A percentile compares a stretch with the other conserved stretches of the same genome.
Evolutionary conservation across 1,140 invertebrate genomes (phyloP).

Genomic region (Calosoma granatense): DNA sequence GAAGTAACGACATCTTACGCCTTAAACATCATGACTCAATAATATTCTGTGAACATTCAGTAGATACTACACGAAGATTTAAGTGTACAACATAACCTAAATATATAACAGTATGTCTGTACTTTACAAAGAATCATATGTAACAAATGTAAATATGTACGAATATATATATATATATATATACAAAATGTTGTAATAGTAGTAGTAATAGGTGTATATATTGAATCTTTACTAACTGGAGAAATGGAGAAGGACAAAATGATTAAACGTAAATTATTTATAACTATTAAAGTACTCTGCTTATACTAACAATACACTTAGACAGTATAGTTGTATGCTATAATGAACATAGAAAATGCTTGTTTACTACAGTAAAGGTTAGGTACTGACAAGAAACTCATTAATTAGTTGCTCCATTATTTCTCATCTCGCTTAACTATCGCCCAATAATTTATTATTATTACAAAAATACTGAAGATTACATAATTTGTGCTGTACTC

Average conservation of each 20-base stretch:
- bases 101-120: too few relatives aligned
- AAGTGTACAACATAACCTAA: neutral
- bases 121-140: too few relatives aligned
- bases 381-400: too few relatives aligned
- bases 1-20: too few relatives aligned
- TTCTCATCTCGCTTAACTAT: too few relatives aligned
- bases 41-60: neutral
- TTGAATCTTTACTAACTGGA: too few relatives aligned
- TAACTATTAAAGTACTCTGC: neutral
- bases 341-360: neutral
- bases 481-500: too few relatives aligned
- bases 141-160: conserved; percentile 8
- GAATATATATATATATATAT: neutral
- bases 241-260: neutral
- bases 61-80: neutral
- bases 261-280: neutral
- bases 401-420: too few relatives aligned
- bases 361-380: neutral
- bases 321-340: neutral
- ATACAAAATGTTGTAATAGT: neutral
- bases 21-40: neutral
- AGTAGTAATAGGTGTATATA: neutral
- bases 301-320: neutral
- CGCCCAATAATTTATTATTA: too few relatives aligned
- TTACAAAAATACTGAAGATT: too few relatives aligned